Conservation (phyloP, 2,888 invertebrate species). For the Drosophila phalerata region DNA sequence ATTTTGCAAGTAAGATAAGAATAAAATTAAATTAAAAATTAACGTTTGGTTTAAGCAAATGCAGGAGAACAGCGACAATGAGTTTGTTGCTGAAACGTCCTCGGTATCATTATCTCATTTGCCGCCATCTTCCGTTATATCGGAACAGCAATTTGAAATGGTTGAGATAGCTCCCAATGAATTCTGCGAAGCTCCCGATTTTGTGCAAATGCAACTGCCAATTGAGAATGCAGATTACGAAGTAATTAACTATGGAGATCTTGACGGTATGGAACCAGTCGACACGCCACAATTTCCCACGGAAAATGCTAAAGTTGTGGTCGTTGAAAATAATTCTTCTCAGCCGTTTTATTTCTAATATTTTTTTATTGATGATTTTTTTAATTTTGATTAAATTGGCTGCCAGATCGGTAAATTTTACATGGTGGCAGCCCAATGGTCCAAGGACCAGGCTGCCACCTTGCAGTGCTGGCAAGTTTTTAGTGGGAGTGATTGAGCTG, state of each 20-base stretch:
- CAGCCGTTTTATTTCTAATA: slow-evolving; percentile 56
- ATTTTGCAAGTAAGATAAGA: no score
- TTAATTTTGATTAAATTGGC: no score
- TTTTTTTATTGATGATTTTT: no score
- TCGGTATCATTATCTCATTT: slow-evolving; percentile 3
- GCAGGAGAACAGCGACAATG: slow-evolving; percentile 7
- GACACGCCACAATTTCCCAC: slow-evolving; percentile 19
- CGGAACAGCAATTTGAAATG: slow-evolving; percentile 32
- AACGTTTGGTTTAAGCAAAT: no score
- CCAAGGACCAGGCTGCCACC: no score
- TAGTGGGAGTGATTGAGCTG: no score
- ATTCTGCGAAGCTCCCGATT: slow-evolving; percentile 24
- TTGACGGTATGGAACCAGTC: slow-evolving; percentile 1
- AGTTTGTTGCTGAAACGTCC: neutral
- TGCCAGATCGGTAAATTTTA: no score
- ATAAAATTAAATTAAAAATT: no score
- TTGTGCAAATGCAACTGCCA: slow-evolving; percentile 27
- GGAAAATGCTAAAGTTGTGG: slow-evolving; percentile 59
- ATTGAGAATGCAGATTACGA: slow-evolving; percentile 24
- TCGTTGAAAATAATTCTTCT: slow-evolving; percentile 60
- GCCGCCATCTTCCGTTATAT: slow-evolving; percentile 18
- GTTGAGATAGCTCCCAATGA: slow-evolving; percentile 30
- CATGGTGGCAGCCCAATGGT: no score
- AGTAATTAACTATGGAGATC: slow-evolving; percentile 34
- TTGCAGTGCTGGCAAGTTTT: no score